Percentiles rank a stretch among this genome's conserved stretches.
phyloP scores from a whole-genome alignment of 2,797 vertebrate species.

The Amphiprion clarkii region DNA sequence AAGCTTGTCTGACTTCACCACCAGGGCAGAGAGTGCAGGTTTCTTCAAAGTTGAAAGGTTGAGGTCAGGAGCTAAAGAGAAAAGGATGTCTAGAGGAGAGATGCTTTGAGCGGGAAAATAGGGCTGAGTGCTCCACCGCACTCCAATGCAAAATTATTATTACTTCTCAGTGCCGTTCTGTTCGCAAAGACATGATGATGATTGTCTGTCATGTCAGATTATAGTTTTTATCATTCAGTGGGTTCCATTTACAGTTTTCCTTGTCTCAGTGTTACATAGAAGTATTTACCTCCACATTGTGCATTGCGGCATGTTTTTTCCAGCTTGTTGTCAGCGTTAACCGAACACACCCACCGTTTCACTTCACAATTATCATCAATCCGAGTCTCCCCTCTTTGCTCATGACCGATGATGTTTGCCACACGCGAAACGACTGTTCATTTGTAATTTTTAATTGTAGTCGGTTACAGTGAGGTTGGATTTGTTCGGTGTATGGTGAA shows the following conservation, averaged over 20 bases:
- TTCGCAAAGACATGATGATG: slow-evolving; percentile 22
- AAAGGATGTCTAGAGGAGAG: slow-evolving; percentile 12
- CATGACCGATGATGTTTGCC: slow-evolving; percentile 24
- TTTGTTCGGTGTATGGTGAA: slow-evolving; percentile 46
- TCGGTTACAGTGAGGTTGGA: slow-evolving; percentile 33
- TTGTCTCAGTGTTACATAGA: slow-evolving; percentile 12
- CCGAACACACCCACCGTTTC: background rate
- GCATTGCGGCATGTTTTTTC: background rate
- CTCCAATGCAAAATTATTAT: slow-evolving; percentile 32
- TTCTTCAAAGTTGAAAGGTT: slow-evolving; percentile 12
- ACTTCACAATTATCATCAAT: slow-evolving; percentile 18
- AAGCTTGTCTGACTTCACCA: slow-evolving; percentile 7
- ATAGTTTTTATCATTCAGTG: background rate
- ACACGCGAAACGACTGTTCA: slow-evolving; percentile 38
- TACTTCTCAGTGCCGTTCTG: slow-evolving; percentile 25
- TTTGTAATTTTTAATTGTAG: slow-evolving; percentile 46
- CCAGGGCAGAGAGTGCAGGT: background rate
- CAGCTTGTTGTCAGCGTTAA: background rate
- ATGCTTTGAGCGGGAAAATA: slow-evolving; percentile 1
- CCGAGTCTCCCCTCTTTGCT: slow-evolving; percentile 13
- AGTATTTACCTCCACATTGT: slow-evolving; percentile 11
- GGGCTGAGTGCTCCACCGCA: slow-evolving; percentile 14
- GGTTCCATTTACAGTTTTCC: background rate
- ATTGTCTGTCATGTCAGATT: slow-evolving; percentile 10
- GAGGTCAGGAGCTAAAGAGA: background rate